Base-by-base conservation (phyloP, 2,888 invertebrate species). In the Latrodectus hesperus region DNA sequence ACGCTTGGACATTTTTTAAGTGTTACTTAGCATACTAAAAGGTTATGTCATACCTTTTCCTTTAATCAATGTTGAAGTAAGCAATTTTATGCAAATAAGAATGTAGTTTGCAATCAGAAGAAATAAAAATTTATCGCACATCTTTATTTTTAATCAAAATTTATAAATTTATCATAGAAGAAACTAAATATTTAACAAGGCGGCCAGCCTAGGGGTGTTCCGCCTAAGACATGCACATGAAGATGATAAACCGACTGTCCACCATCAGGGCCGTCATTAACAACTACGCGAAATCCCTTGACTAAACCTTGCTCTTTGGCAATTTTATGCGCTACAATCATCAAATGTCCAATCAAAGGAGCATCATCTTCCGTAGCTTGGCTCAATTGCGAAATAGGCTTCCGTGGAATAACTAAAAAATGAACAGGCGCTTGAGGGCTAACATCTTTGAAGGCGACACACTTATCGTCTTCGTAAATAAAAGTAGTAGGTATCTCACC, bases 181-280 rank as follows among this genome's bases (percentile, higher is more conserved):
- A 38, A 38, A 38, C 38, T 38, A 38, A 1, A 6, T 38, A 38
- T 38, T 91, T 90, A 93, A 75, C 93, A 92, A 72, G 94, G 94
- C 14, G 94, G 93, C 94, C 94, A 94, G 10, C 89, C 90, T 90
- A 94, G 90, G 90, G 94, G 93, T 73, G 93, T 91, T 16, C 93
- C 93, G 52, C 94, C 94, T 83, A 94, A 90, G 49, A 94, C 92
- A 91, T 94, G 94, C 8, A 94, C 83, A 90, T 94, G 94, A 14
- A 94, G 90, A 90, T 94, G 94, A 90, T 92, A 93, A 51, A 94
- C 93, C 16, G 92, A 92, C 91, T 94, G 94, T 16, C 92, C 91
- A 9, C 94, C 94, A 85, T 93, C 90, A 26, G 90, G 90, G 5
- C 94, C 93, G 89, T 93, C 92, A 91, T 94, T 94, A 67, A 94